phyloP scores from a whole-genome alignment of 1,140 invertebrate genomes.

The Maniola jurtina region DNA sequence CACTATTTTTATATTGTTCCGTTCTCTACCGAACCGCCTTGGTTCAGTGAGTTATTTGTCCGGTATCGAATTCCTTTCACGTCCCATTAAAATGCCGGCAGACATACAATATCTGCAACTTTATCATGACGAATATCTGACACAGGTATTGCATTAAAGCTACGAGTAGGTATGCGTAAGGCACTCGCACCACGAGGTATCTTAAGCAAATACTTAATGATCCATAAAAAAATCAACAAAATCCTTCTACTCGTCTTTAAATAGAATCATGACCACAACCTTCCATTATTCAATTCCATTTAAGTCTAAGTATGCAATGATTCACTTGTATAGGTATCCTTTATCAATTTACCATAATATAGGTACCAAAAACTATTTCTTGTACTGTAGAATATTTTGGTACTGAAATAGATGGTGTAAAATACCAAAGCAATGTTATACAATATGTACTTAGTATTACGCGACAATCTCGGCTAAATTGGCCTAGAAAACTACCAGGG shows the following conservation, averaged over 20 bases:
- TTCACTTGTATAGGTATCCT: too few relatives aligned
- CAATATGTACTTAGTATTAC: conserved; percentile 22
- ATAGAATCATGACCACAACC: conserved; percentile 14
- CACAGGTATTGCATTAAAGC: conserved; percentile 16
- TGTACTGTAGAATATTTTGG: not conserved
- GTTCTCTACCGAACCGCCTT: conserved; percentile 43
- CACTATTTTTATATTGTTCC: conserved; percentile 40
- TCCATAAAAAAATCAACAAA: not conserved
- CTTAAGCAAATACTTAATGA: not conserved
- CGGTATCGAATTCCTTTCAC: conserved; percentile 43
- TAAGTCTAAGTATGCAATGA: too few relatives aligned
- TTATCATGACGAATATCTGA: conserved; percentile 7
- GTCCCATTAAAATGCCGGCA: conserved; percentile 37
- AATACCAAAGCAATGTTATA: conserved; percentile 9
- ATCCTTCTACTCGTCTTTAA: conserved; percentile 17
- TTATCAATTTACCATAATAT: too few relatives aligned
- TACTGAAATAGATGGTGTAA: not conserved
- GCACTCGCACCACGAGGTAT: conserved; percentile 15
- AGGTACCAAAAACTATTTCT: not conserved
- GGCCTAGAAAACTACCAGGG: conserved; percentile 62
- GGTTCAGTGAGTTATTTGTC: conserved; percentile 38
- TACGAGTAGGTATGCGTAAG: conserved; percentile 9
- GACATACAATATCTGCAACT: conserved; percentile 18
- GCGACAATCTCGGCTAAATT: conserved; percentile 33
- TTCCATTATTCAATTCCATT: too few relatives aligned